These are phyloP conservation scores for Atopsyche davidsoni DNA, from an alignment of 1,140 invertebrate genomes.

Conservation along the genomic window DNA sequence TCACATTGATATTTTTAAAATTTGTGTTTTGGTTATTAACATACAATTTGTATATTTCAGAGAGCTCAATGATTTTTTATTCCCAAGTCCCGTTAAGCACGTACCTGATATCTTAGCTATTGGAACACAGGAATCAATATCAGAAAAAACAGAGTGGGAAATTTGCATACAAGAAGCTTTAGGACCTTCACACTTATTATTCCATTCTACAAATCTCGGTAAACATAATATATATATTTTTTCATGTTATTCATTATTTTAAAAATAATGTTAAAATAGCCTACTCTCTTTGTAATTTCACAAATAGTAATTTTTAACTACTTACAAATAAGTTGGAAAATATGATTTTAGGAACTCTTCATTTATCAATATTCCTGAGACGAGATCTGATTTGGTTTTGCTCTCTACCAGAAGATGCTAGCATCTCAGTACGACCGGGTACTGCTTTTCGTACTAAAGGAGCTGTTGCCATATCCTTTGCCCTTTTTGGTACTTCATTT, in stretches of 20 bases:
- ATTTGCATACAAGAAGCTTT: conserved; percentile 84
- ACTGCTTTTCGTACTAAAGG: conserved; percentile 89
- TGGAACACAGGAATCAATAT: conserved; percentile 87
- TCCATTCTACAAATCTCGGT: conserved; percentile 70
- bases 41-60: conserved; percentile 37
- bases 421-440: conserved; percentile 78
- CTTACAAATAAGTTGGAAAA: conserved; percentile 30
- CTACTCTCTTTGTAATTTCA: background rate
- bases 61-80: conserved; percentile 81
- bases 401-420: conserved; percentile 81
- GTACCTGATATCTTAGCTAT: conserved; percentile 88
- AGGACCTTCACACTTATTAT: conserved; percentile 82
- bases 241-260: conserved; percentile 12
- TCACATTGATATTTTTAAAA: background rate
- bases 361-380: conserved; percentile 78
- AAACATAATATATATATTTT: conserved; percentile 22
- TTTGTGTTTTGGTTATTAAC: conserved; percentile 2
- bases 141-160: conserved; percentile 84
- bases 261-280: conserved; percentile 1
- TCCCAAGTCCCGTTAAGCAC: conserved; percentile 75
- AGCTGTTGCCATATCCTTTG: conserved; percentile 81
- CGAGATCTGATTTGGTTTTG: conserved; percentile 92
- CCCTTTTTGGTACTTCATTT: conserved; percentile 88
- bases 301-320: background rate
- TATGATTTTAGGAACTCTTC: conserved; percentile 65